phyloP scores from a whole-genome alignment of 2,113 vertebrate species.

The Phasianus colchicus region DNA sequence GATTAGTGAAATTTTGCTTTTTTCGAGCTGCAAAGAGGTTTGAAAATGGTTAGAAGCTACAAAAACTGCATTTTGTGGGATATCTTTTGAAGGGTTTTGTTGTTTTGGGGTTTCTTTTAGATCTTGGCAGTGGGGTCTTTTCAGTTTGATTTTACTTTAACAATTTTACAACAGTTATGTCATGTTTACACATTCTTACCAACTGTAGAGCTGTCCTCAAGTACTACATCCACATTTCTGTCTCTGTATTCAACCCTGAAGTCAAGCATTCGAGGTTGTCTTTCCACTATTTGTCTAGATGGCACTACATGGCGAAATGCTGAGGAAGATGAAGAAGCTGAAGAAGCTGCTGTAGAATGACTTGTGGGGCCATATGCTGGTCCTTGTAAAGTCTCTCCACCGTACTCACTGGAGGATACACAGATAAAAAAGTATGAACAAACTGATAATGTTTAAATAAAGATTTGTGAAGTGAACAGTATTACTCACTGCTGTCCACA shows the following conservation, averaged over 20 bases:
- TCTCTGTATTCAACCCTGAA: conserved; percentile 97
- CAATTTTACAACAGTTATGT: neutral
- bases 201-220: conserved; percentile 94
- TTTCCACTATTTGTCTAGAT: conserved; percentile 93
- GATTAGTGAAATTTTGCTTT: conserved; percentile 43
- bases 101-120: neutral
- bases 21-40: conserved; percentile 46
- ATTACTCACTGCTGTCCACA: neutral
- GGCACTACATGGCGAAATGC: conserved; percentile 90
- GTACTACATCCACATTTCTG: conserved; percentile 92
- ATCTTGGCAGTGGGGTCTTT: neutral
- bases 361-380: conserved; percentile 75
- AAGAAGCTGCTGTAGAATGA: conserved; percentile 80
- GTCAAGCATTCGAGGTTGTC: conserved; percentile 94
- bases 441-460: neutral
- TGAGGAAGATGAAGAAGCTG: conserved; percentile 85
- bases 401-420: conserved; percentile 83
- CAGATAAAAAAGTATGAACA: neutral
- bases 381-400: conserved; percentile 85
- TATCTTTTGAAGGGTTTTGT: neutral
- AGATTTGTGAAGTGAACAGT: neutral
- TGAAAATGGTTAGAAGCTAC: conserved; percentile 4
- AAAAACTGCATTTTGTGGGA: neutral
- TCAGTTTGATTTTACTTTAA: neutral
- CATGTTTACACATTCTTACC: conserved; percentile 82